Conservation (phyloP, 2,113 vertebrate species). For the Spheniscus mendiculus region DNA sequence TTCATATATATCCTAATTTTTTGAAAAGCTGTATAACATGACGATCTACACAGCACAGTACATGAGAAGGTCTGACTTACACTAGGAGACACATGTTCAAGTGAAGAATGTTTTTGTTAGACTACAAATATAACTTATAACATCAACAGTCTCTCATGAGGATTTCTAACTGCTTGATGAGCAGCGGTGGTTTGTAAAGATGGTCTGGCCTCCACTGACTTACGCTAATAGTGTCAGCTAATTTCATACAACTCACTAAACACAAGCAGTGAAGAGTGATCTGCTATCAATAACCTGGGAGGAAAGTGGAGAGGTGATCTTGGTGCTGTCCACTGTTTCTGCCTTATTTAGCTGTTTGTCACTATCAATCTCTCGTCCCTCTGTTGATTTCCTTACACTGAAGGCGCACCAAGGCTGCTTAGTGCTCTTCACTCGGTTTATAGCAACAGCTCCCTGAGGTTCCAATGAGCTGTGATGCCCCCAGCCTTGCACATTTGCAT, state of each 20-base stretch:
- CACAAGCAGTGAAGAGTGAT: background rate
- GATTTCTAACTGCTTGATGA: background rate
- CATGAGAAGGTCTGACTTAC: background rate
- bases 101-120: background rate
- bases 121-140: background rate
- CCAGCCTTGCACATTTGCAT: background rate
- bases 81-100: background rate
- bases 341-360: background rate
- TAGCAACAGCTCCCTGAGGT: background rate
- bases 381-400: background rate
- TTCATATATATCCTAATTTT: background rate
- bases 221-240: background rate
- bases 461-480: background rate
- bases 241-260: background rate
- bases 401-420: background rate
- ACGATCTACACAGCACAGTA: background rate
- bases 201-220: background rate
- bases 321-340: background rate
- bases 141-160: background rate
- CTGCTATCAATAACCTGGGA: background rate
- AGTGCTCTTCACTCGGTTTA: background rate
- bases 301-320: background rate
- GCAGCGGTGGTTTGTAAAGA: background rate
- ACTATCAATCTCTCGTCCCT: background rate
- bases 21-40: background rate